Evolutionary conservation across 2,113 vertebrate genomes (phyloP).

Genomic region (Hyla sarda): DNA sequence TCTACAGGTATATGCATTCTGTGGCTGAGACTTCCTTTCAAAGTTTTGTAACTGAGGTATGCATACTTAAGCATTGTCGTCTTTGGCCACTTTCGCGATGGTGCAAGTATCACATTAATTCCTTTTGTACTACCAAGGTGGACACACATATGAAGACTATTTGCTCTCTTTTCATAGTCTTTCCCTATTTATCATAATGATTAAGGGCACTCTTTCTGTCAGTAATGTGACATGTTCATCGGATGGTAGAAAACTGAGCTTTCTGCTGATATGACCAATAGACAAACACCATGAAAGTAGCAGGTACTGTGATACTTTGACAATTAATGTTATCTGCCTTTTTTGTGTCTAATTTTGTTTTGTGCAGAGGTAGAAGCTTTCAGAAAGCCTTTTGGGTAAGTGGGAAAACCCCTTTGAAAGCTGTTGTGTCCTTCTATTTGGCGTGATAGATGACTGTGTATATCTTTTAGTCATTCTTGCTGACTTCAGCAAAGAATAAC

Average conservation of each 20-base stretch:
- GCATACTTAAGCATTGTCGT: constrained; percentile 94
- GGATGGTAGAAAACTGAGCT: constrained; percentile 82
- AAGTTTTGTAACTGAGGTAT: constrained; percentile 98
- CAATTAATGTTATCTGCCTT: constrained; percentile 93
- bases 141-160: constrained; percentile 85
- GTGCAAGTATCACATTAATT: constrained; percentile 82
- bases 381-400: constrained; percentile 96
- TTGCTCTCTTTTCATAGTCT: constrained; percentile 86
- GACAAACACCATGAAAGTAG: constrained; percentile 89
- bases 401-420: constrained; percentile 96
- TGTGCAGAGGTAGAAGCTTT: constrained; percentile 99
- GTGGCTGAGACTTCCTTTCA: constrained; percentile 98
- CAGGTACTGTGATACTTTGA: constrained; percentile 90
- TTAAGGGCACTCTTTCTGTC: constrained; percentile 66
- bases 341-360: constrained; percentile 79
- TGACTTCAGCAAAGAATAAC: constrained; percentile 93
- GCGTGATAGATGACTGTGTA: constrained; percentile 95
- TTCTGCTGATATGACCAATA: constrained; percentile 87
- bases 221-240: constrained; percentile 86
- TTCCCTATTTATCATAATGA: constrained; percentile 76
- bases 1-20: constrained; percentile 99
- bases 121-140: constrained; percentile 86
- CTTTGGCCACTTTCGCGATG: constrained; percentile 91
- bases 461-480: constrained; percentile 92
- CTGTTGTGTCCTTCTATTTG: constrained; percentile 96